Conservation (phyloP, 2,113 vertebrate genomes). For the Gracilinanus agilis region DNA sequence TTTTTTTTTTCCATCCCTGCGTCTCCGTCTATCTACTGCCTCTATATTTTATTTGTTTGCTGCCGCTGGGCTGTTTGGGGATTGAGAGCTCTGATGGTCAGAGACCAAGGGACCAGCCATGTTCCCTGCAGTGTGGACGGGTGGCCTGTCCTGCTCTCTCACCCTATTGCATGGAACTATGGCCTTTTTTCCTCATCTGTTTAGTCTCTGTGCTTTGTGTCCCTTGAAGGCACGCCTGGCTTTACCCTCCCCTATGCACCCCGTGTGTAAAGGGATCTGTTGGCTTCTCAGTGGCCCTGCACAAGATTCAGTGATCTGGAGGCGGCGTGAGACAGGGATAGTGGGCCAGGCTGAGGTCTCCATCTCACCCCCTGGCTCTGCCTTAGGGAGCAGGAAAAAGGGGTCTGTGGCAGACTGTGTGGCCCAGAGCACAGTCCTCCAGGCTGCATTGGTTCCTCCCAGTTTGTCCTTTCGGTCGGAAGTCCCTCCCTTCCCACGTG, state of each 20-base stretch:
- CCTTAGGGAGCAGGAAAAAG: neutral
- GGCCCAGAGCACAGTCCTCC: no score
- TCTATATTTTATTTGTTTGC: slow-evolving; percentile 1
- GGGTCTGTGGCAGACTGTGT: no score
- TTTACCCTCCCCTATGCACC: neutral
- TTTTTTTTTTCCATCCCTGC: slow-evolving; percentile 80
- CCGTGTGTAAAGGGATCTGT: slow-evolving; percentile 5
- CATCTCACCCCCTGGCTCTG: no score
- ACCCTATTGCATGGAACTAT: slow-evolving; percentile 4
- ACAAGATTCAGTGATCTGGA: neutral
- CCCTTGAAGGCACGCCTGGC: slow-evolving; percentile 57
- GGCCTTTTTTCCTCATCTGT: slow-evolving; percentile 38
- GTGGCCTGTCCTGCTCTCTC: slow-evolving; percentile 38
- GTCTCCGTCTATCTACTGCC: slow-evolving; percentile 87
- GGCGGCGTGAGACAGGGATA: no score
- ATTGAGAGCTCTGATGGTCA: slow-evolving; percentile 85
- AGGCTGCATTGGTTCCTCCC: no score
- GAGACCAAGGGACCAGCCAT: slow-evolving; percentile 66
- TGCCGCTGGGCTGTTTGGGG: slow-evolving; percentile 88
- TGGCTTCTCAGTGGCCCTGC: neutral
- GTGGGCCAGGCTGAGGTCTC: neutral
- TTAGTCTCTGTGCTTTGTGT: neutral
- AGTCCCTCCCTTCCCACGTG: no score
- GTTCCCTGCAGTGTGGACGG: slow-evolving; percentile 9
- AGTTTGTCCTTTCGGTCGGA: no score